Evolutionary conservation across 2,797 vertebrate genomes (phyloP).

Genomic region (Chrosomus eos): DNA sequence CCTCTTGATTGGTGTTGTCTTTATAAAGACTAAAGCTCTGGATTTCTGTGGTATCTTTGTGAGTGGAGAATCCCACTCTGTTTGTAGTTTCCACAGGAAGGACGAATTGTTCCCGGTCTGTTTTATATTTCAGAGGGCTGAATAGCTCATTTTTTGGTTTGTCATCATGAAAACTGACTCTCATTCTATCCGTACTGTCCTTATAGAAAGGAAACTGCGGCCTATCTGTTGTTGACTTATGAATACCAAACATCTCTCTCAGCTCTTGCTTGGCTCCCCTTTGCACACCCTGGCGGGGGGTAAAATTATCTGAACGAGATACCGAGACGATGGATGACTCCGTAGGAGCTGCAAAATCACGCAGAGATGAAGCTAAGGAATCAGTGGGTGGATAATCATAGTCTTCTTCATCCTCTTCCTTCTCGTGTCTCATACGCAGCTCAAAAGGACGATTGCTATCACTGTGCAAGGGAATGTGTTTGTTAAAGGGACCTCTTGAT

Average conservation of each 20-base stretch:
- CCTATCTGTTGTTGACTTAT: slow-evolving; percentile 58
- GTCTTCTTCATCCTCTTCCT: slow-evolving; percentile 68
- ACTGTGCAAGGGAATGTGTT: slow-evolving; percentile 50
- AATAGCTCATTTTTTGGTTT: slow-evolving; percentile 28
- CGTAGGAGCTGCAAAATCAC: slow-evolving; percentile 42
- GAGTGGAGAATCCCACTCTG: slow-evolving; percentile 41
- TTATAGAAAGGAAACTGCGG: slow-evolving; percentile 41
- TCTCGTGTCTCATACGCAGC: slow-evolving; percentile 51
- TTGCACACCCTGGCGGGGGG: slow-evolving; percentile 52
- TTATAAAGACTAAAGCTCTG: slow-evolving; percentile 50
- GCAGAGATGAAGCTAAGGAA: slow-evolving; percentile 57
- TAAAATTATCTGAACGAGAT: slow-evolving; percentile 52
- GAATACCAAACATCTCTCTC: slow-evolving; percentile 70
- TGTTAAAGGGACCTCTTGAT: slow-evolving; percentile 64
- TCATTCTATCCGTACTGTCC: slow-evolving; percentile 26
- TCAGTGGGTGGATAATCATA: slow-evolving; percentile 75
- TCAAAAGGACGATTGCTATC: slow-evolving; percentile 69
- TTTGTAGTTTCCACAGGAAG: slow-evolving; percentile 33
- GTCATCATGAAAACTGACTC: slow-evolving; percentile 4
- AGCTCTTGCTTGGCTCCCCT: slow-evolving; percentile 70
- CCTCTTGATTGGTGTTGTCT: slow-evolving; percentile 31
- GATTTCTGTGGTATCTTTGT: slow-evolving; percentile 46
- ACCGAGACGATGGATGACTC: slow-evolving; percentile 46
- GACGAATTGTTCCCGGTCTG: background rate
- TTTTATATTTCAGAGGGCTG: slow-evolving; percentile 27